phyloP scores from a whole-genome alignment of 2,888 invertebrate species.

The Oscheius sp. region DNA sequence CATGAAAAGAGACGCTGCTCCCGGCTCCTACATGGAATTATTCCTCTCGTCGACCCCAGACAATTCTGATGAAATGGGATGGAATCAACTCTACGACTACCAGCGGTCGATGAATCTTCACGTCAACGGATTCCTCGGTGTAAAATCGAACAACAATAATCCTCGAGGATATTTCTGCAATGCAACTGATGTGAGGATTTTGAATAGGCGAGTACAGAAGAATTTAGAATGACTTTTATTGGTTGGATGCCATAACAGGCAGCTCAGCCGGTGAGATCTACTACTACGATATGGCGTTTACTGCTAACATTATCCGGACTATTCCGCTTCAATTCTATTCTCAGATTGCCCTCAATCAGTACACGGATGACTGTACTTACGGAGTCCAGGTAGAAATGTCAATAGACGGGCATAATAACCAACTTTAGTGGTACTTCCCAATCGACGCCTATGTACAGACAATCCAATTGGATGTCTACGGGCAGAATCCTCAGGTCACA shows the following conservation, averaged over 20 bases:
- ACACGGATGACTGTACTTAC: slow-evolving; percentile 40
- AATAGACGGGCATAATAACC: not conserved
- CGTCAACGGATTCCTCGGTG: slow-evolving; percentile 44
- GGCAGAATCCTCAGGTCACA: slow-evolving; percentile 40
- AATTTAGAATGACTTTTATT: slow-evolving; percentile 40
- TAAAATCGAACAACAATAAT: slow-evolving; percentile 12
- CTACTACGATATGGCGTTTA: not conserved
- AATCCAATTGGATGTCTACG: slow-evolving; percentile 46
- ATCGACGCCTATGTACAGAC: slow-evolving; percentile 62
- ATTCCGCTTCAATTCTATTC: slow-evolving; percentile 53
- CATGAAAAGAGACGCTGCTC: slow-evolving; percentile 41
- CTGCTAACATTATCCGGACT: slow-evolving; percentile 14
- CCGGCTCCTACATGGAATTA: slow-evolving; percentile 56
- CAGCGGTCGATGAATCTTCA: slow-evolving; percentile 46
- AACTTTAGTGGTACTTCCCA: slow-evolving; percentile 53
- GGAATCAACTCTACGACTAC: slow-evolving; percentile 49
- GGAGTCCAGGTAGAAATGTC: slow-evolving; percentile 10
- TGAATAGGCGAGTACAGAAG: no score
- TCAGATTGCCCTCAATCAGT: slow-evolving; percentile 39
- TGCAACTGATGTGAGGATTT: slow-evolving; percentile 32
- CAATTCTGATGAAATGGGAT: slow-evolving; percentile 39
- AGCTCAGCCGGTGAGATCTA: slow-evolving; percentile 29
- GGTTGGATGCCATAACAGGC: slow-evolving; percentile 7
- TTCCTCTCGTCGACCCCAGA: slow-evolving; percentile 55
- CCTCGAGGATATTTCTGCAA: slow-evolving; percentile 51